These are phyloP conservation scores for Uria aalge DNA, from an alignment of 2,113 vertebrate genomes.

Conservation along the genomic window DNA sequence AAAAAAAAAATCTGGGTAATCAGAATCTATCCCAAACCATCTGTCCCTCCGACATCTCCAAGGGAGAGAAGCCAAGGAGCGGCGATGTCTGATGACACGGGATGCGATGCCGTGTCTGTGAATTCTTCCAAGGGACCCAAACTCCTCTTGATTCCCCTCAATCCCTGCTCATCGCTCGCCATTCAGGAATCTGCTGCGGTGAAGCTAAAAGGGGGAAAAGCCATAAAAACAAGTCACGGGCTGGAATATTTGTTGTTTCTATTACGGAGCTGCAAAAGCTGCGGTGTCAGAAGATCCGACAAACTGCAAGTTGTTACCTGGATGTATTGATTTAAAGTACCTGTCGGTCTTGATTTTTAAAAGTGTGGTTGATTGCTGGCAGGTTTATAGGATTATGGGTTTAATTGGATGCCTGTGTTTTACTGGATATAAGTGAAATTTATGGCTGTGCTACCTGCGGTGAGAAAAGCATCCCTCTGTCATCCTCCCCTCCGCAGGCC, in stretches of 20 bases:
- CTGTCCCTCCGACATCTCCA: fast-evolving
- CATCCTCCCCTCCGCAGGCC: background rate
- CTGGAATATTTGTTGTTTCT: slow-evolving; percentile 16
- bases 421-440: slow-evolving; percentile 74
- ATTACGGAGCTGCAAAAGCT: background rate
- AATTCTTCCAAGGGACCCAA: background rate
- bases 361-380: slow-evolving; percentile 71
- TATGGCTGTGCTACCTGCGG: slow-evolving; percentile 52
- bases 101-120: background rate
- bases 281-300: slow-evolving; percentile 36
- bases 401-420: slow-evolving; percentile 79
- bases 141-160: background rate
- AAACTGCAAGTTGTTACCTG: slow-evolving; percentile 64
- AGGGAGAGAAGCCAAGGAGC: background rate
- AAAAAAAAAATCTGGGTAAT: background rate
- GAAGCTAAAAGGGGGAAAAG: background rate
- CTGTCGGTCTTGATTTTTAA: slow-evolving; percentile 72
- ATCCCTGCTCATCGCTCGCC: background rate
- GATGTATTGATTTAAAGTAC: slow-evolving; percentile 73
- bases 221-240: background rate
- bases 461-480: slow-evolving; percentile 8
- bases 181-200: background rate
- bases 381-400: slow-evolving; percentile 79
- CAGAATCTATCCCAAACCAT: background rate
- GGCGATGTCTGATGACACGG: fast-evolving